These are phyloP conservation scores for Euplagia quadripunctaria DNA, from an alignment of 2,888 invertebrate genomes.

Conservation along the genomic window DNA sequence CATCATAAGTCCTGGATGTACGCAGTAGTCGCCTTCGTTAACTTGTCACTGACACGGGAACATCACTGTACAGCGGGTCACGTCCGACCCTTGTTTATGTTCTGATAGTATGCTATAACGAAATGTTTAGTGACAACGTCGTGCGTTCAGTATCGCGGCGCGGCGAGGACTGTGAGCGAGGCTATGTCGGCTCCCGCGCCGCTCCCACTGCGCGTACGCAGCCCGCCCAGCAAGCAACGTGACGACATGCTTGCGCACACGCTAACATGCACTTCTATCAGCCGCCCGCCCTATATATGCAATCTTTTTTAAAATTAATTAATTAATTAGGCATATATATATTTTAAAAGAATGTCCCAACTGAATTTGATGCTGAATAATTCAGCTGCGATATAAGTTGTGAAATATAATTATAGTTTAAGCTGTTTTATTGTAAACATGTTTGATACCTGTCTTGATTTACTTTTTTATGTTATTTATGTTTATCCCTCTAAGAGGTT, in stretches of 20 bases:
- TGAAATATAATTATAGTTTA: not conserved
- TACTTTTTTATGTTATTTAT: too few species aligned
- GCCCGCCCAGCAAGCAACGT: slow-evolving; percentile 36
- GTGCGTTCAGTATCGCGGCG: slow-evolving; percentile 67
- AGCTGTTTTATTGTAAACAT: not conserved
- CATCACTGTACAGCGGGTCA: slow-evolving; percentile 72
- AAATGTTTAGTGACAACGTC: slow-evolving; percentile 22
- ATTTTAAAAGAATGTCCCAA: too few species aligned
- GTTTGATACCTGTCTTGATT: too few species aligned
- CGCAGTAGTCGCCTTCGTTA: slow-evolving; percentile 37
- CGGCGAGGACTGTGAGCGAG: slow-evolving; percentile 60
- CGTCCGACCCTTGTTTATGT: slow-evolving; percentile 70
- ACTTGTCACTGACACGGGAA: slow-evolving; percentile 74
- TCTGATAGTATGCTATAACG: slow-evolving; percentile 28
- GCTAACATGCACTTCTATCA: slow-evolving; percentile 15
- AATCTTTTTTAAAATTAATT: too few species aligned
- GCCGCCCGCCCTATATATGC: slow-evolving; percentile 34
- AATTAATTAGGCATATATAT: not conserved
- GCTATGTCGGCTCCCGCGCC: slow-evolving; percentile 27
- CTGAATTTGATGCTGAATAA: too few species aligned
- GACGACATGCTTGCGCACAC: slow-evolving; percentile 2
- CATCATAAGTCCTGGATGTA: slow-evolving; percentile 76
- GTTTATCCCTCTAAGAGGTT: too few species aligned
- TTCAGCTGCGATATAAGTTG: too few species aligned
- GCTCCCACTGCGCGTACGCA: slow-evolving; percentile 29